Evolutionary conservation across 2,888 invertebrate species (phyloP).

Genomic region (Eupithecia pulchellata): DNA sequence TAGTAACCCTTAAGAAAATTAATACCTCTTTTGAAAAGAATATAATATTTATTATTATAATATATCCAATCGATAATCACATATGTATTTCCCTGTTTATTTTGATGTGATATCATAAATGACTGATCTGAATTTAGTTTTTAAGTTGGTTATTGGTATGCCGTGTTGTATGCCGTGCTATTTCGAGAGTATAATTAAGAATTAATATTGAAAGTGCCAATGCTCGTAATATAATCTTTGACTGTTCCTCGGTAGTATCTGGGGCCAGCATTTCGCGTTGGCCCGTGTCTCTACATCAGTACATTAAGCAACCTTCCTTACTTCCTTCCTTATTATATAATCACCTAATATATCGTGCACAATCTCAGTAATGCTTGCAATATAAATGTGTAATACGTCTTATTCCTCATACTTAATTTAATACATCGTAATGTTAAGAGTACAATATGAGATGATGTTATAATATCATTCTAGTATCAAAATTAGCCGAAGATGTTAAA

Average conservation of each 20-base stretch:
- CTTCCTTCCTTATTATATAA: slow-evolving; percentile 64
- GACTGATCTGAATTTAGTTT: slow-evolving; percentile 87
- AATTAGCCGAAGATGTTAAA: slow-evolving; percentile 86
- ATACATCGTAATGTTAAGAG: slow-evolving; percentile 85
- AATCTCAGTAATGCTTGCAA: slow-evolving; percentile 86
- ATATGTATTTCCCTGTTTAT: slow-evolving; percentile 86
- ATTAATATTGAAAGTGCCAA: slow-evolving; percentile 86
- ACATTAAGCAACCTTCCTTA: slow-evolving; percentile 70
- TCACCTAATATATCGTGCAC: slow-evolving; percentile 82
- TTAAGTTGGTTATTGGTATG: slow-evolving; percentile 86
- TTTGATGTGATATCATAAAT: slow-evolving; percentile 87
- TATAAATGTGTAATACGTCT: slow-evolving; percentile 76
- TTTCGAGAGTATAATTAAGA: slow-evolving; percentile 84
- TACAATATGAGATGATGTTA: slow-evolving; percentile 85
- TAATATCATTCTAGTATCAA: slow-evolving; percentile 85
- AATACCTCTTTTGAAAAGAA: slow-evolving; percentile 86
- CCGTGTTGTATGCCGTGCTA: slow-evolving; percentile 86
- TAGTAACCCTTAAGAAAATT: slow-evolving; percentile 85
- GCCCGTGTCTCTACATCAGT: slow-evolving; percentile 65
- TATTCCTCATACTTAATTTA: slow-evolving; percentile 80
- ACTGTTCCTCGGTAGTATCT: slow-evolving; percentile 81
- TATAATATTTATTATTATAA: slow-evolving; percentile 78
- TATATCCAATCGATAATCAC: slow-evolving; percentile 83
- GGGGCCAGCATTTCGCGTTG: slow-evolving; percentile 46
- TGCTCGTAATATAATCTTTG: slow-evolving; percentile 85